A percentile compares a stretch with the other conserved stretches of the same genome.
phyloP scores from a whole-genome alignment of 2,888 invertebrate species.

The Reticulitermes lucifugus region DNA sequence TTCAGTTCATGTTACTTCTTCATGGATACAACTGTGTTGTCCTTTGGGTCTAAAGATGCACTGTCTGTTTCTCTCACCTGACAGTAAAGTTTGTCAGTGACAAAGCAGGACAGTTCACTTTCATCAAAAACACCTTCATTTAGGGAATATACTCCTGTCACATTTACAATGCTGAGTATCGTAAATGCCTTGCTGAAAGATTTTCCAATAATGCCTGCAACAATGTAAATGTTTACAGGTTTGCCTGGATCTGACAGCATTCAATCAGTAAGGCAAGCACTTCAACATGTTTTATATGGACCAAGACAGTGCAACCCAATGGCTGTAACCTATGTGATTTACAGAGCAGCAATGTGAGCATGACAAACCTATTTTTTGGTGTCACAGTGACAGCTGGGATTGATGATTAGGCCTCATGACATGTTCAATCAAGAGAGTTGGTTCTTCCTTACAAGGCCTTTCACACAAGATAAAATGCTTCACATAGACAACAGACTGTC shows the following conservation, averaged over 20 bases:
- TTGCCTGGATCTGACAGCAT: not conserved
- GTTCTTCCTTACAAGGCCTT: constrained; percentile 51
- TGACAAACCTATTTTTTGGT: constrained; percentile 55
- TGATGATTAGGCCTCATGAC: constrained; percentile 54
- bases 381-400: constrained; percentile 56
- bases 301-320: constrained; percentile 57
- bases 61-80: not conserved
- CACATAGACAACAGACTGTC: constrained; percentile 54
- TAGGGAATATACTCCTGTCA: not conserved
- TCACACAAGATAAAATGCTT: constrained; percentile 51
- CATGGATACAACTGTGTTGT: not conserved
- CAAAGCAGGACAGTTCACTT: not conserved
- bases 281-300: constrained; percentile 57
- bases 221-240: not conserved
- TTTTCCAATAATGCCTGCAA: not conserved
- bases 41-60: not conserved
- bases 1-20: not conserved
- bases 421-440: constrained; percentile 54
- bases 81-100: not conserved
- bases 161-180: not conserved
- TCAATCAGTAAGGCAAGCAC: no score
- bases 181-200: not conserved
- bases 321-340: constrained; percentile 59
- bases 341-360: constrained; percentile 58
- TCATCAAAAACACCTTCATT: not conserved